These are phyloP conservation scores for Carettochelys insculpta DNA, from an alignment of 2,113 vertebrate species.

Conservation along the genomic window DNA sequence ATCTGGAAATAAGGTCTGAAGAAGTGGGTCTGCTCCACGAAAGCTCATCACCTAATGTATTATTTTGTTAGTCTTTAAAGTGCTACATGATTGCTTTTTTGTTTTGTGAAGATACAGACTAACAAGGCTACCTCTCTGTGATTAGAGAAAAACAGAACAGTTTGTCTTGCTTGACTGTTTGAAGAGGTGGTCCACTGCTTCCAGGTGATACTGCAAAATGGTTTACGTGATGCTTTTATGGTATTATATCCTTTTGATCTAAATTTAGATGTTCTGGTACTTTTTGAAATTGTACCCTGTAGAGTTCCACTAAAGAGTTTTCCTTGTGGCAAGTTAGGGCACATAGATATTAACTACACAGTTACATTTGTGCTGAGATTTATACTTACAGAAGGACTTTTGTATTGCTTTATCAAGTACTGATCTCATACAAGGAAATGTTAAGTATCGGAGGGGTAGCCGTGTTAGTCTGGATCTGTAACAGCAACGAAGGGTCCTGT, in stretches of 20 bases:
- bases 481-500: too few species aligned
- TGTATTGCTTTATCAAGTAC: background rate
- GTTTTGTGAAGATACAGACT: too few species aligned
- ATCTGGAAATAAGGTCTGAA: too few species aligned
- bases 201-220: background rate
- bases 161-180: conserved; percentile 43
- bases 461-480: too few species aligned
- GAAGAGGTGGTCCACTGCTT: conserved; percentile 1
- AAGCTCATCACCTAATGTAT: too few species aligned
- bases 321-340: background rate
- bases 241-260: background rate
- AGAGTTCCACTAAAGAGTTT: background rate
- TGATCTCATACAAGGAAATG: background rate
- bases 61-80: too few species aligned
- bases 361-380: background rate
- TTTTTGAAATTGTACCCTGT: background rate
- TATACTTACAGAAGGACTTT: background rate
- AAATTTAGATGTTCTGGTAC: background rate
- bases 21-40: too few species aligned
- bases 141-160: conserved; percentile 8
- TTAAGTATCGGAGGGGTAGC: too few species aligned
- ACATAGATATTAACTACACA: accelerated
- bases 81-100: too few species aligned
- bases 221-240: background rate
- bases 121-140: too few species aligned